Evolutionary conservation across 2,888 invertebrate species (phyloP), one percentile per base, ranked within the genome.

Genomic region (Carabus problematicus): DNA sequence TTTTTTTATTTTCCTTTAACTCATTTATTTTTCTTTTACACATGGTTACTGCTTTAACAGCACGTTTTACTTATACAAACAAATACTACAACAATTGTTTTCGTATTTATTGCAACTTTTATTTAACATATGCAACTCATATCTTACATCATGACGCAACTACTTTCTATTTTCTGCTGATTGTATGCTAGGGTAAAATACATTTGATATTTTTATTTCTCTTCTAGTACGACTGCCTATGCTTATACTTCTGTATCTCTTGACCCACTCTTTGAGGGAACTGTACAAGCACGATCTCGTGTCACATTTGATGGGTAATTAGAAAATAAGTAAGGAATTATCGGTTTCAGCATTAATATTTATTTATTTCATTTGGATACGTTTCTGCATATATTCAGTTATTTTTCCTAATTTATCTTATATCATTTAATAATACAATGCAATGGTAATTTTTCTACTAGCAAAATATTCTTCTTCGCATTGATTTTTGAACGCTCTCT

Each of bases 1-100:
- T 12, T 55, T 9, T 54, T 59, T 59, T 71, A 66, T 14, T 58
- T 54, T 43, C 66, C 70, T 41, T 43, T 70, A 9, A 9, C 54
- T 52, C 41, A 58, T 47, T 71, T 72, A 55, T 84, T 84, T 81
- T 84, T 84, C 76, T 79, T 74, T 64, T 78, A 79, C 11, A 72
- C 69, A 16, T 81, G 47, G 47, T 14, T 3, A 11, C 8, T 12
- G 8, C 8, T 11, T 1, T 14, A 47, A 47, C 16, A 47, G 77
- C 70, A 83, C 83, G 70, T 82, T 82, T 77, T 72, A 72, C 58
- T 68, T 71, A 47, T 9, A 47, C 16, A 29, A 29, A 29, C 29
- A 29, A 29, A 29, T 47, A 14, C n/a, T 7, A 47, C 8, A 47
- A 14, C 12, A 47, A 47, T 47, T 47, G 47, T 47, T 9, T 9